Conservation (phyloP, 2,113 vertebrate species). For the Vombatus ursinus region DNA sequence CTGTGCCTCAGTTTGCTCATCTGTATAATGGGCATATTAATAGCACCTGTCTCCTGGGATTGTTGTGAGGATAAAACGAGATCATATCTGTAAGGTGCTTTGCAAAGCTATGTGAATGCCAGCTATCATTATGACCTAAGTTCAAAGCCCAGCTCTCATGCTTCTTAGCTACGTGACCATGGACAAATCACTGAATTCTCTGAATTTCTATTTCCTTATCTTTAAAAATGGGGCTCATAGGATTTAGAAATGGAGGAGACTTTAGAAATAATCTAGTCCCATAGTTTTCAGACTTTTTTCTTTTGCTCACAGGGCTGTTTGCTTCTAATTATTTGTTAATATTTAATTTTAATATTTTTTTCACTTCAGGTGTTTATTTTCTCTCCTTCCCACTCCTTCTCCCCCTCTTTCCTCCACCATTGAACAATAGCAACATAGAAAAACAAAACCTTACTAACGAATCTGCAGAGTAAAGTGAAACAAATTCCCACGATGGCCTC, state of each 20-base stretch:
- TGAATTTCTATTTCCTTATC: background rate
- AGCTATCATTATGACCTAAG: background rate
- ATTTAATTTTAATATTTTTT: background rate
- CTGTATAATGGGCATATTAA: background rate
- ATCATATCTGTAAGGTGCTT: background rate
- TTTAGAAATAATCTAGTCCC: background rate
- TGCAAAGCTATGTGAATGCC: background rate
- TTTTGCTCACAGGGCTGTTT: background rate
- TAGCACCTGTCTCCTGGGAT: background rate
- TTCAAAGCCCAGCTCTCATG: background rate
- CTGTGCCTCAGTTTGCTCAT: background rate
- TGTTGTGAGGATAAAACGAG: background rate
- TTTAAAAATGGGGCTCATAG: background rate
- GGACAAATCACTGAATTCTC: background rate
- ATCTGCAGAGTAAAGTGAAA: background rate
- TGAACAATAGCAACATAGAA: background rate
- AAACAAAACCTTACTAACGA: background rate
- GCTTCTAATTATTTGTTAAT: background rate
- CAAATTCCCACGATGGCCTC: background rate
- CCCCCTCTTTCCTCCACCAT: background rate
- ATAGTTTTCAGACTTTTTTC: background rate
- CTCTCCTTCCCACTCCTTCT: background rate
- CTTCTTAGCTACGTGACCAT: background rate
- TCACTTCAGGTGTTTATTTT: background rate
- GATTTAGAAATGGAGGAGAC: background rate